These are phyloP conservation scores for Heterocephalus glaber DNA, from an alignment of 2,113 vertebrate species.

Conservation along the genomic window DNA sequence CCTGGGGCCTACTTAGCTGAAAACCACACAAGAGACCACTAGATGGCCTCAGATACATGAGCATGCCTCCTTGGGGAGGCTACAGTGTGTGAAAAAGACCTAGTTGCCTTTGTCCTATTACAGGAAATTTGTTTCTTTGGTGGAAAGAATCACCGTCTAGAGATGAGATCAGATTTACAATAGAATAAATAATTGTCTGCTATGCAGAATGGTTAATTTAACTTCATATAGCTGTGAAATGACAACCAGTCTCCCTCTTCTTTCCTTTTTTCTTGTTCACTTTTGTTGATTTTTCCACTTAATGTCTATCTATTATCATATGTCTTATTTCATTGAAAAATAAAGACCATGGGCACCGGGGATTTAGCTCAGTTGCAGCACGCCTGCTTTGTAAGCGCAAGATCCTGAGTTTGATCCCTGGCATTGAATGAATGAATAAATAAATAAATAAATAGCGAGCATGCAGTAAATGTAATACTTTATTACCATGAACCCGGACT, in stretches of 20 bases:
- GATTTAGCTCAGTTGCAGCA: no score
- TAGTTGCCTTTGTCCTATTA: not conserved
- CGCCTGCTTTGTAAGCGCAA: no score
- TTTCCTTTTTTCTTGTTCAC: not conserved
- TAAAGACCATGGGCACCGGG: not conserved
- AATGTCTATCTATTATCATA: not conserved
- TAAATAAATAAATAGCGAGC: not conserved
- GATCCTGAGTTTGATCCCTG: no score
- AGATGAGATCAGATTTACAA: conserved; percentile 16
- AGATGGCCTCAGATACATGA: conserved; percentile 63
- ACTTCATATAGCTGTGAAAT: conserved; percentile 19
- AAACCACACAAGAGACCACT: conserved; percentile 42
- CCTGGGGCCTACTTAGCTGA: not conserved
- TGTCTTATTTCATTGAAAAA: conserved; percentile 39
- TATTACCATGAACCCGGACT: not conserved
- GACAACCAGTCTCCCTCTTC: not conserved
- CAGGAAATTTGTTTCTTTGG: conserved; percentile 33
- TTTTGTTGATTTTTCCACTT: conserved; percentile 43
- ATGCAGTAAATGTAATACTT: conserved; percentile 31
- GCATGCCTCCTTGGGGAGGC: not conserved
- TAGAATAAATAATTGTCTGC: not conserved
- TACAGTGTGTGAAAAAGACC: not conserved
- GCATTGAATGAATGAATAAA: no score
- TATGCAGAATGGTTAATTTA: not conserved
- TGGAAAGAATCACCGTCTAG: conserved; percentile 37